These are phyloP conservation scores for Lagenorhynchus albirostris DNA, from an alignment of 2,113 vertebrate genomes.

Conservation along the genomic window DNA sequence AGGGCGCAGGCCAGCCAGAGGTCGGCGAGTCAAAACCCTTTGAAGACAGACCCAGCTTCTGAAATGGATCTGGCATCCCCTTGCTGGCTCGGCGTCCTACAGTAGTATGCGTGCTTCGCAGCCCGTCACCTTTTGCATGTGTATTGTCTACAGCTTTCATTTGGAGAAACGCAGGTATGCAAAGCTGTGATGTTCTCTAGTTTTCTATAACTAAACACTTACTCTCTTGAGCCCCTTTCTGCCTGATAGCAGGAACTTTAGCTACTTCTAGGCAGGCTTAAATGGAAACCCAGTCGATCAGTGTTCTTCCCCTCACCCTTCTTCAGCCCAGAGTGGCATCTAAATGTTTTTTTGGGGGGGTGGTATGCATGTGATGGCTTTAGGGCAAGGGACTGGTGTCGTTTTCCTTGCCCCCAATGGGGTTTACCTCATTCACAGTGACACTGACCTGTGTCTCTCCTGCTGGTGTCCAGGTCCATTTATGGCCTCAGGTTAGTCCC, in stretches of 20 bases:
- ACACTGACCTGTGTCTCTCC: background rate
- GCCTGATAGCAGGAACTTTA: background rate
- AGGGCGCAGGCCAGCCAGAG: slow-evolving; percentile 63
- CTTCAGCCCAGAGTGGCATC: background rate
- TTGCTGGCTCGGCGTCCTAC: background rate
- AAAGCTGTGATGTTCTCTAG: background rate
- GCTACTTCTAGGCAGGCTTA: background rate
- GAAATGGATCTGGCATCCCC: slow-evolving; percentile 33
- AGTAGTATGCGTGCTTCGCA: slow-evolving; percentile 14
- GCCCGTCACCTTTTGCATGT: background rate
- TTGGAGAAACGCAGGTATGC: background rate
- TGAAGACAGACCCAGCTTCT: slow-evolving; percentile 71
- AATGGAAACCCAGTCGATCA: background rate
- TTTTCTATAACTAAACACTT: background rate
- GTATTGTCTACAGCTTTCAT: background rate
- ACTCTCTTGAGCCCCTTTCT: background rate
- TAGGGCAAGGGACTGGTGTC: background rate
- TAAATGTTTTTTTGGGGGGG: background rate
- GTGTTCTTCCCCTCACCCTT: background rate
- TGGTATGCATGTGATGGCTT: background rate
- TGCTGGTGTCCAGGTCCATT: background rate
- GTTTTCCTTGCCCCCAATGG: accelerated
- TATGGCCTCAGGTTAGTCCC: background rate
- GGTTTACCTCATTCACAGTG: background rate
- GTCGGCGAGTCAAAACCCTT: slow-evolving; percentile 61